Evolutionary conservation across 2,888 invertebrate species (phyloP).

Genomic region (Leucoma salicis): DNA sequence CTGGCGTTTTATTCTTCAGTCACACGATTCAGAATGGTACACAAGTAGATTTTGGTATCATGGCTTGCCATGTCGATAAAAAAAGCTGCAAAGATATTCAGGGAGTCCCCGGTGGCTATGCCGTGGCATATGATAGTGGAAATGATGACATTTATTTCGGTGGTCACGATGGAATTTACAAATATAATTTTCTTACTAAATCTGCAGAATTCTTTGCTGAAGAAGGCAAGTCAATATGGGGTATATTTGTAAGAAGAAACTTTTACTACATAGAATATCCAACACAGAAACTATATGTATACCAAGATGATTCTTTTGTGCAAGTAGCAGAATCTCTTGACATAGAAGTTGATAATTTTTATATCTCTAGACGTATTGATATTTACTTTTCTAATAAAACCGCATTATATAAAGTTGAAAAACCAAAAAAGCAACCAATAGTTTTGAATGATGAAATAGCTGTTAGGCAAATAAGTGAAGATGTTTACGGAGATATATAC

Average conservation of each 20-base stretch:
- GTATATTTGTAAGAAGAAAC: slow-evolving; percentile 53
- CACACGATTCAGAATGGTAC: slow-evolving; percentile 54
- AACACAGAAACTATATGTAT: slow-evolving; percentile 54
- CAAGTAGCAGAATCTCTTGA: slow-evolving; percentile 53
- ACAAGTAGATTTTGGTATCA: slow-evolving; percentile 57
- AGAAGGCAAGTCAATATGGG: slow-evolving; percentile 66
- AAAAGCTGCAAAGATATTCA: slow-evolving; percentile 42
- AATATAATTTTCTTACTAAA: slow-evolving; percentile 61
- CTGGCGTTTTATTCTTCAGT: slow-evolving; percentile 63
- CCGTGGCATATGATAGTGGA: slow-evolving; percentile 60
- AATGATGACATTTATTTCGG: slow-evolving; percentile 72
- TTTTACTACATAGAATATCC: slow-evolving; percentile 73
- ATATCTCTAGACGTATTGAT: slow-evolving; percentile 50
- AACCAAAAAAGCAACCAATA: slow-evolving; percentile 28
- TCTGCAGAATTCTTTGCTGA: slow-evolving; percentile 63
- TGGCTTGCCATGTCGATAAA: slow-evolving; percentile 49
- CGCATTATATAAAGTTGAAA: slow-evolving; percentile 63
- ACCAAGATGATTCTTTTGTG: slow-evolving; percentile 50
- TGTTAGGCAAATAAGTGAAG: slow-evolving; percentile 60
- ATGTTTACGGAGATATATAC: slow-evolving; percentile 60
- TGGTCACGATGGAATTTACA: slow-evolving; percentile 70
- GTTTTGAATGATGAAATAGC: slow-evolving; percentile 51
- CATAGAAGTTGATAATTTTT: slow-evolving; percentile 63
- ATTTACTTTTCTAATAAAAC: slow-evolving; percentile 66
- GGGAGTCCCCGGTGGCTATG: slow-evolving; percentile 62